Evolutionary conservation across 2,113 vertebrate genomes (phyloP).

Genomic region (Rhea americana): DNA sequence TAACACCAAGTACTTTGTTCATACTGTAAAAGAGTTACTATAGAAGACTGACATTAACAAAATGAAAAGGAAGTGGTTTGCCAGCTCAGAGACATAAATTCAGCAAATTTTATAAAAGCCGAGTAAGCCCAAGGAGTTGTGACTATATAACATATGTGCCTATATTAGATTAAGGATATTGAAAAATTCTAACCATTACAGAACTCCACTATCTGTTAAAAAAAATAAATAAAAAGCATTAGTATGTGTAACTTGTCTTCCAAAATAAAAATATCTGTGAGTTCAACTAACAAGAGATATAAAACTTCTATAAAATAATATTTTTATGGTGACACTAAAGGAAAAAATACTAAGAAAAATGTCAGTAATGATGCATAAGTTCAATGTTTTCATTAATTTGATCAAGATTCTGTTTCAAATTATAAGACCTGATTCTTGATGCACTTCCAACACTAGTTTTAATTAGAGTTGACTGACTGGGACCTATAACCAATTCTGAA

Average conservation of each 20-base stretch:
- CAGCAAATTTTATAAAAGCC: background rate
- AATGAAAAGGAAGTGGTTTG: constrained; percentile 42
- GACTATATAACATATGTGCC: background rate
- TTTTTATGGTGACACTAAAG: background rate
- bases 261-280: background rate
- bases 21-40: background rate
- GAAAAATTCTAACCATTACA: background rate
- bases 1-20: background rate
- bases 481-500: background rate
- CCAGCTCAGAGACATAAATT: background rate
- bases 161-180: background rate
- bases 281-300: background rate
- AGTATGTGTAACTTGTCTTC: background rate
- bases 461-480: background rate
- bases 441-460: constrained; percentile 11
- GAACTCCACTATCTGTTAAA: background rate
- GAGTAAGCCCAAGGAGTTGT: background rate
- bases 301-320: background rate
- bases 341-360: background rate
- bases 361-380: background rate
- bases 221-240: background rate
- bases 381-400: background rate
- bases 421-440: background rate
- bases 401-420: background rate
- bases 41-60: background rate